phyloP scores from a whole-genome alignment of 1,140 invertebrate genomes.

The Samia ricini region DNA sequence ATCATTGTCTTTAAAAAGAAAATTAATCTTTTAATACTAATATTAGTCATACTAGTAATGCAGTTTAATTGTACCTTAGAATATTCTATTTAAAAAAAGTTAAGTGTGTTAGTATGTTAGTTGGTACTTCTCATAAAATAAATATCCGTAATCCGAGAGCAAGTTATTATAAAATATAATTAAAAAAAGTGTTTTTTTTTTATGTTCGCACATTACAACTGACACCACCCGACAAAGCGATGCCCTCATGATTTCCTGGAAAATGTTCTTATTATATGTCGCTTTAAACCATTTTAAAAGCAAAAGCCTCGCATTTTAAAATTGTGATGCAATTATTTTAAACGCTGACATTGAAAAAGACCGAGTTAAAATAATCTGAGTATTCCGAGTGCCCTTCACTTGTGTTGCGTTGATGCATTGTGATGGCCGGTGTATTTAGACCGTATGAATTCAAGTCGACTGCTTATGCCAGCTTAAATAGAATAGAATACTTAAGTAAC shows the following conservation, averaged over 20 bases:
- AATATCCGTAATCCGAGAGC: neutral
- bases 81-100: neutral
- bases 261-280: slow-evolving; percentile 57
- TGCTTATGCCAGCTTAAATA: slow-evolving; percentile 43
- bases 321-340: slow-evolving; percentile 78
- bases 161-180: neutral
- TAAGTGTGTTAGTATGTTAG: neutral
- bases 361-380: slow-evolving; percentile 75
- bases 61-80: too few species aligned
- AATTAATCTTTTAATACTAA: too few species aligned
- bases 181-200: neutral
- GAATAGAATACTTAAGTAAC: slow-evolving; percentile 26
- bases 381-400: slow-evolving; percentile 74
- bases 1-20: too few species aligned
- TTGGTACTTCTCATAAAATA: neutral
- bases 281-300: slow-evolving; percentile 69
- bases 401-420: slow-evolving; percentile 69
- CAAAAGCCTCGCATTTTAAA: slow-evolving; percentile 72
- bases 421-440: slow-evolving; percentile 69
- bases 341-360: slow-evolving; percentile 77
- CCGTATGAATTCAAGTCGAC: slow-evolving; percentile 54
- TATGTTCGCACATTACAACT: neutral
- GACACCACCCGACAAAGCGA: slow-evolving; percentile 34
- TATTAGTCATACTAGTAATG: too few species aligned
- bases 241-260: slow-evolving; percentile 65